These are phyloP conservation scores for Camponotus fellah DNA, from an alignment of 2,888 invertebrate genomes.

Conservation along the genomic window DNA sequence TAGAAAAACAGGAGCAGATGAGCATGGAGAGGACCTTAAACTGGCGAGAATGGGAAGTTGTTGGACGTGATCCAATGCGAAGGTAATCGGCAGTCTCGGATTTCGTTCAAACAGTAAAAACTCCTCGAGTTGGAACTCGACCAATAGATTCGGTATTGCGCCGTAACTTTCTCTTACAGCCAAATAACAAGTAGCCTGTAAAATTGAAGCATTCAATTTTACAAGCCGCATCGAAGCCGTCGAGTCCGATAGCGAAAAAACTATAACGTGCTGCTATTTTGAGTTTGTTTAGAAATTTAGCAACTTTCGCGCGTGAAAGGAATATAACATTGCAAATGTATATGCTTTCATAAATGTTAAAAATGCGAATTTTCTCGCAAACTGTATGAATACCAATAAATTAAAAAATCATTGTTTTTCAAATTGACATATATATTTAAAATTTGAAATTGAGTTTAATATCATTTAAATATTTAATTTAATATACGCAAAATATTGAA, in stretches of 20 bases:
- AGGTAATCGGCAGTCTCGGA: conserved; percentile 79
- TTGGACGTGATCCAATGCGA: conserved; percentile 81
- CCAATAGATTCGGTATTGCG: conserved; percentile 76
- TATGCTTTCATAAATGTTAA: neutral
- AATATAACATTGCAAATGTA: neutral
- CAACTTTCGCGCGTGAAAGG: conserved; percentile 1
- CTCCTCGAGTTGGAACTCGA: conserved; percentile 77
- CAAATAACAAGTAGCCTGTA: conserved; percentile 74
- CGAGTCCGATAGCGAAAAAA: conserved; percentile 15
- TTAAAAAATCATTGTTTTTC: neutral
- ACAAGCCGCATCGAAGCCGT: conserved; percentile 49
- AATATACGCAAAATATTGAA: neutral
- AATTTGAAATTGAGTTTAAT: neutral
- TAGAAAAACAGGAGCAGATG: conserved; percentile 70
- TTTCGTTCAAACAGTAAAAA: conserved; percentile 78
- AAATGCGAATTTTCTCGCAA: neutral
- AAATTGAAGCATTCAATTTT: conserved; percentile 67
- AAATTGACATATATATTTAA: neutral
- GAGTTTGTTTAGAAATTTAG: conserved; percentile 36
- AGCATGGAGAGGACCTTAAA: conserved; percentile 74
- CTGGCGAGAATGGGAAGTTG: conserved; percentile 80
- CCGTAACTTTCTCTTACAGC: conserved; percentile 65
- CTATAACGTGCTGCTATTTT: neutral
- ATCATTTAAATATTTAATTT: neutral
- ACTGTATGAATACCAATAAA: neutral